Base-by-base conservation (phyloP, 2,797 vertebrate genomes). In the Distichodus sexfasciatus region DNA sequence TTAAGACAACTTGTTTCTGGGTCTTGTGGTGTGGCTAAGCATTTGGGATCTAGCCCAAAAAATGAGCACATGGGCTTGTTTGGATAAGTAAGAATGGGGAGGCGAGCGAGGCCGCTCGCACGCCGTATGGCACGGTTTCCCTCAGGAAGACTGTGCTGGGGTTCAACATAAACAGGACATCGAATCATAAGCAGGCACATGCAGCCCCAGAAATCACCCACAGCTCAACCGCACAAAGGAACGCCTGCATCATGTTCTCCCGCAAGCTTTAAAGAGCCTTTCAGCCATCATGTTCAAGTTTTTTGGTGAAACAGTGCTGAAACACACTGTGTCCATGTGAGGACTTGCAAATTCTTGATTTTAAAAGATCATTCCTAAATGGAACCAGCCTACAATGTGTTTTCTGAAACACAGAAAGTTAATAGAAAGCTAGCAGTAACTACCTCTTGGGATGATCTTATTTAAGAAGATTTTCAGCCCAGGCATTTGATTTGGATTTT, bases 131-230 rank as follows among this genome's bases (percentile, higher is more conserved):
- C 60, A 50, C 36, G 28, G 59, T 71, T 71, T 79, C 71, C 71
- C 71, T 69, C 77, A 71, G 77, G 71, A 79, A 79, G 70, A 73
- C 48, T 12, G 50, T 23, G 23, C 60, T 63, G 69, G 69, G 63
- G 63, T 75, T 74, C 58, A 77, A 71, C 48, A 61, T 79, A 76
- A 79, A 79, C 74, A 79, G 77, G 77, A 79, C 74, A 28, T 72
- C 11, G 51, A 75, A 76, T 72, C 62, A 46, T 43, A 53, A 67
- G 69, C 64, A 44, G 74, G 31, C 69, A 21, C 69, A 48, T 57
- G 55, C 61, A 54, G 69, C 51, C 69, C 66, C 44, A 69, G 28
- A 50, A 48, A 23, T 67, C 70, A 58, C 65, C 61, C 44, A 21
- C 31, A n/a, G 76, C 67, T 47, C 26, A 47, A 46, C 62, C 40